Evolutionary conservation across 2,888 invertebrate genomes (phyloP).

Genomic region (Strigamia crassipes): DNA sequence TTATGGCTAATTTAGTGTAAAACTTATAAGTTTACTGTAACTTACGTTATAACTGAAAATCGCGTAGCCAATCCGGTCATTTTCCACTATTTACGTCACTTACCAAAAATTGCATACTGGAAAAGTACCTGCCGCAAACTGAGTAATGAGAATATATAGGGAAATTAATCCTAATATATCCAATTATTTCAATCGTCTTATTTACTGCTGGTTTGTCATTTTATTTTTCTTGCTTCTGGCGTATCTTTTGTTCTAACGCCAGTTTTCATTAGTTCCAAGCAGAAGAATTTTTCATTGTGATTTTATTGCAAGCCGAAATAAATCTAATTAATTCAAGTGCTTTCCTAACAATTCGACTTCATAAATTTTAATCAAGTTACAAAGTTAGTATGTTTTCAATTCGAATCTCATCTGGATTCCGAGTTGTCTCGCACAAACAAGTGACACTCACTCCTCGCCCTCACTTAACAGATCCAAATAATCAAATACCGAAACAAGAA

Average conservation of each 20-base stretch:
- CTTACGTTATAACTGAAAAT: no score
- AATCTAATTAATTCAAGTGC: constrained; percentile 20
- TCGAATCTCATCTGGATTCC: neutral
- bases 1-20: no score
- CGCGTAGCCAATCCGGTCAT: no score
- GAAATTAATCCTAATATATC: neutral
- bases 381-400: neutral
- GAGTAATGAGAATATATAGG: no score
- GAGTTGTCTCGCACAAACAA: neutral
- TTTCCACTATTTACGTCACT: no score
- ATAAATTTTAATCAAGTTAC: neutral
- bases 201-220: neutral
- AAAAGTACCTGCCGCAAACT: no score
- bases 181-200: neutral
- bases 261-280: neutral
- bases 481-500: neutral
- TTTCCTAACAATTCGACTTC: neutral
- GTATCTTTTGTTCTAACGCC: no score
- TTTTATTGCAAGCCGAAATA: neutral
- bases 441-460: neutral
- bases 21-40: no score
- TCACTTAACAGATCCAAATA: neutral
- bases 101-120: no score
- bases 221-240: neutral
- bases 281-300: neutral